A percentile compares a stretch with the other conserved stretches of the same genome.
These are phyloP conservation scores for Drosophila navojoa DNA, from an alignment of 1,140 invertebrate genomes.

Conservation along the genomic window DNA sequence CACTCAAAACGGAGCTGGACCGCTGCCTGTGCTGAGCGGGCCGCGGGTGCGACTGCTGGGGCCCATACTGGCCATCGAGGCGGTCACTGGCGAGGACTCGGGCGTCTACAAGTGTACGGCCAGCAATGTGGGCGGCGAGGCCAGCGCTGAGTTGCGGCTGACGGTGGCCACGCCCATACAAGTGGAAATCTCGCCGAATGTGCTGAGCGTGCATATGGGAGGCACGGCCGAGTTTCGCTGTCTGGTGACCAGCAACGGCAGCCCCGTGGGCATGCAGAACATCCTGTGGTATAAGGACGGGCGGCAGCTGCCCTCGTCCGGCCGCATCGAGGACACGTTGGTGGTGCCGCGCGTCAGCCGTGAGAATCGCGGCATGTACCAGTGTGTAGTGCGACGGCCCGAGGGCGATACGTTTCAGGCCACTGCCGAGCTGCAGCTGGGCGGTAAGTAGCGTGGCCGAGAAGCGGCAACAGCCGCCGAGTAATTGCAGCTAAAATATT, in stretches of 20 bases:
- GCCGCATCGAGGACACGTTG: conserved; percentile 87
- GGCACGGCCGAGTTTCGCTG: conserved; percentile 91
- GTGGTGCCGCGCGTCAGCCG: conserved; percentile 88
- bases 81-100: conserved; percentile 88
- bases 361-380: conserved; percentile 93
- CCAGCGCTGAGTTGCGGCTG: conserved; percentile 88
- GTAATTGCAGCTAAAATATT: conserved; percentile 68
- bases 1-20: conserved; percentile 87
- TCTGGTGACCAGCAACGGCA: conserved; percentile 85
- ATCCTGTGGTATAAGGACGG: conserved; percentile 91
- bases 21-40: conserved; percentile 87
- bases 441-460: conserved; percentile 86
- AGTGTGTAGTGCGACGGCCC: conserved; percentile 90
- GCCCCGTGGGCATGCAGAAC: conserved; percentile 83
- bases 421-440: conserved; percentile 90
- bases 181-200: conserved; percentile 88
- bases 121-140: conserved; percentile 89
- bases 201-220: conserved; percentile 91
- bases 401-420: conserved; percentile 92
- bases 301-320: conserved; percentile 87
- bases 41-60: conserved; percentile 88
- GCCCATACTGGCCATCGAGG: conserved; percentile 89
- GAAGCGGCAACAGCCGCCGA: conserved; percentile 15
- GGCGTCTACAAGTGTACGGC: conserved; percentile 89
- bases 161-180: conserved; percentile 88